Percentiles rank a stretch among this genome's conserved stretches.
Conservation (phyloP, 1,140 invertebrate genomes). For the Dinothrombium tinctorium region DNA sequence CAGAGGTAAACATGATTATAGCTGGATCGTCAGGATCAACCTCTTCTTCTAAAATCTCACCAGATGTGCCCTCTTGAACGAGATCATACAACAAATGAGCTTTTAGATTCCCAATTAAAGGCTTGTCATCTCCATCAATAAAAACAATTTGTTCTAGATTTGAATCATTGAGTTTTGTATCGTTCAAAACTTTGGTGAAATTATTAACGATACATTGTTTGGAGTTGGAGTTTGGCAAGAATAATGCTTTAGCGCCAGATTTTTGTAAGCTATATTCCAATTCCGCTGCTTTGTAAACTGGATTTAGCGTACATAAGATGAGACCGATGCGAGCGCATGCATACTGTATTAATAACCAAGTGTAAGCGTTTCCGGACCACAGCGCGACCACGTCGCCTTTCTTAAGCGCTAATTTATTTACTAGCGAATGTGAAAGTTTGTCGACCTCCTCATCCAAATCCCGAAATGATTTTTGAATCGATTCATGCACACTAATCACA, state of each 20-base stretch:
- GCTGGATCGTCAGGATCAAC: slow-evolving; percentile 10
- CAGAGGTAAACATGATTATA: slow-evolving; percentile 12
- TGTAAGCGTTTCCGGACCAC: slow-evolving; percentile 11
- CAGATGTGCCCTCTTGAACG: background rate
- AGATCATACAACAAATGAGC: background rate
- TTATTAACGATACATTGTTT: slow-evolving; percentile 9
- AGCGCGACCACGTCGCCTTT: slow-evolving; percentile 11
- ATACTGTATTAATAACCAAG: slow-evolving; percentile 9
- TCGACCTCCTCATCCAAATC: slow-evolving; percentile 12
- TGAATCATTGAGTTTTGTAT: background rate
- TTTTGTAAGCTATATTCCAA: slow-evolving; percentile 10
- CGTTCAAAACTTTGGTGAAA: slow-evolving; percentile 4
- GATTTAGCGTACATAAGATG: slow-evolving; percentile 11
- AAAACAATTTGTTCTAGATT: background rate
- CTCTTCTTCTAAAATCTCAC: background rate
- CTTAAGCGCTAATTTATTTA: background rate
- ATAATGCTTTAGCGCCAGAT: slow-evolving; percentile 10
- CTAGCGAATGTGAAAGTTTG: slow-evolving; percentile 7
- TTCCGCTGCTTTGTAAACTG: slow-evolving; percentile 11
- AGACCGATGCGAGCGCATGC: slow-evolving; percentile 9
- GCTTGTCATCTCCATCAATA: background rate
- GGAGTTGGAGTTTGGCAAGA: slow-evolving; percentile 9
- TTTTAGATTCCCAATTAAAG: background rate
- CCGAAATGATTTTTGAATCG: slow-evolving; percentile 8
- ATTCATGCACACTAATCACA: slow-evolving; percentile 10